phyloP scores from a whole-genome alignment of 2,797 vertebrate species.

The Adrianichthys oophorus region DNA sequence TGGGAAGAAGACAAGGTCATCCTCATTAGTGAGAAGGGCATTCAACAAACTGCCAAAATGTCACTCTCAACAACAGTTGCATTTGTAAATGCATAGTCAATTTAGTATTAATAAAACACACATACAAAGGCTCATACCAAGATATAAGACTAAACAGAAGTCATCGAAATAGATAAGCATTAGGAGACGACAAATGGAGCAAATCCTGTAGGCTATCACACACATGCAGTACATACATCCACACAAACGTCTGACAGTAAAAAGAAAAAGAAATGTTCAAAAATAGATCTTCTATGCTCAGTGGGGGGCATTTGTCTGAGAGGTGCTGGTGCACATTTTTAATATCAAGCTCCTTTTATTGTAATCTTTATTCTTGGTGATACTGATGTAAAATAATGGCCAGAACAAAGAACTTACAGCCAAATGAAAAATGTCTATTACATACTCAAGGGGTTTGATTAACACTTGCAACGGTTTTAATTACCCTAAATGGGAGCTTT shows the following conservation, averaged over 20 bases:
- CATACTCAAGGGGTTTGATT: slow-evolving; percentile 48
- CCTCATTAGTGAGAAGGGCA: slow-evolving; percentile 49
- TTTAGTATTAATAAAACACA: slow-evolving; percentile 11
- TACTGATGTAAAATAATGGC: slow-evolving; percentile 11
- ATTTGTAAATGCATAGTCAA: slow-evolving; percentile 1
- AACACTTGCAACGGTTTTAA: slow-evolving; percentile 51
- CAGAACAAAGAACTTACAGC: slow-evolving; percentile 48
- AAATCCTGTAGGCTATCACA: slow-evolving; percentile 15
- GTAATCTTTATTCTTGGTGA: slow-evolving; percentile 6
- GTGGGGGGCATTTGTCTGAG: neutral
- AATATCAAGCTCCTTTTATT: slow-evolving; percentile 14
- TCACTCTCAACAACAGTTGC: slow-evolving; percentile 71
- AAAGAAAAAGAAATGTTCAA: neutral
- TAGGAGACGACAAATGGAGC: slow-evolving; percentile 48
- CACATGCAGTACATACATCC: neutral
- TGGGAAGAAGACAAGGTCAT: slow-evolving; percentile 40
- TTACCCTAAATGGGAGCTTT: slow-evolving; percentile 72
- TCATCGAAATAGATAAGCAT: slow-evolving; percentile 53
- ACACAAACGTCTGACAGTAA: neutral
- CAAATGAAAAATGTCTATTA: slow-evolving; percentile 21
- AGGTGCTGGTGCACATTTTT: neutral
- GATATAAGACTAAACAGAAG: slow-evolving; percentile 49
- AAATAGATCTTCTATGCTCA: slow-evolving; percentile 8
- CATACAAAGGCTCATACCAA: slow-evolving; percentile 12
- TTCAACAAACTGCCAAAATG: slow-evolving; percentile 54